Percentiles rank a stretch among this genome's conserved stretches.
phyloP scores from a whole-genome alignment of 2,888 invertebrate genomes.

The Troides oblongomaculatus region DNA sequence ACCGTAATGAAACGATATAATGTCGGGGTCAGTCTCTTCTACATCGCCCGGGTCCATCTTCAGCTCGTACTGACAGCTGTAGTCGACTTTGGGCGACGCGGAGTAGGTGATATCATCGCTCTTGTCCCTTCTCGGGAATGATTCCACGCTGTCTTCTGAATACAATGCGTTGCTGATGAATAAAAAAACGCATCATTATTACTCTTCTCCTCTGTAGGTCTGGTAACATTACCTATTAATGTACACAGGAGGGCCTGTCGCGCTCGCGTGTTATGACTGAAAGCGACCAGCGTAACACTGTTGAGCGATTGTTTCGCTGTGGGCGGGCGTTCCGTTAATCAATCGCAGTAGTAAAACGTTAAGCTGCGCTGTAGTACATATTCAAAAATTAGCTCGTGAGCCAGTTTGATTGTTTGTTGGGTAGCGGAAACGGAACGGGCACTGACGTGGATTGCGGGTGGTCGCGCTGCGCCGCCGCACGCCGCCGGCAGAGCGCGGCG shows the following conservation, averaged over 20 bases:
- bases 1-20: conserved; percentile 94
- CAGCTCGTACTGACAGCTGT: conserved; percentile 75
- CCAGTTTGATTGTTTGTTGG: too few relatives aligned
- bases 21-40: conserved; percentile 90
- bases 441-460: conserved; percentile 64
- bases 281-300: too few relatives aligned
- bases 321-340: too few relatives aligned
- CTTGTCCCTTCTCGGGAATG: conserved; percentile 66
- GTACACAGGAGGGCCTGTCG: too few relatives aligned
- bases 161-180: conserved; percentile 55
- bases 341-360: too few relatives aligned
- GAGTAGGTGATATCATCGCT: conserved; percentile 65
- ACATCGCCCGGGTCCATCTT: conserved; percentile 74
- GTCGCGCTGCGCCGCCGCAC: conserved; percentile 73
- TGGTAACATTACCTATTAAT: too few relatives aligned
- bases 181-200: not conserved
- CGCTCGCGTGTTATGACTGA: too few relatives aligned
- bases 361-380: too few relatives aligned
- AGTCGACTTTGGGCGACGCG: conserved; percentile 65
- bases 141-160: conserved; percentile 62
- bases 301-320: too few relatives aligned
- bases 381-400: too few relatives aligned
- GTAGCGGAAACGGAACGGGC: too few relatives aligned
- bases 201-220: too few relatives aligned
- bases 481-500: conserved; percentile 85